A percentile compares a stretch with the other conserved stretches of the same genome.
phyloP scores from a whole-genome alignment of 2,797 vertebrate genomes.

The Lagocephalus sceleratus region DNA sequence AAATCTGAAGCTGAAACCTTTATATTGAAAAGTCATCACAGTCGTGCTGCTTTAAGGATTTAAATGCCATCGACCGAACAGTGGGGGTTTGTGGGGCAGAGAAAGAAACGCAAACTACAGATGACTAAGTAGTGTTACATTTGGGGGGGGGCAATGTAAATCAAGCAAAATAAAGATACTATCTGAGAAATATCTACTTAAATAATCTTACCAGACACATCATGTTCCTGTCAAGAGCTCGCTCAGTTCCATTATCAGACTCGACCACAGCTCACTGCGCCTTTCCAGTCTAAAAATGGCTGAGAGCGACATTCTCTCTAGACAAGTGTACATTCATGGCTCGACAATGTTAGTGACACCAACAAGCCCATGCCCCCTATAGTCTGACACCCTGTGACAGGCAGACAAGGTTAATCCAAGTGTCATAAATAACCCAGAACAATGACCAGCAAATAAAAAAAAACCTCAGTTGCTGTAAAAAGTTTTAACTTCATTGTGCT shows the following conservation, averaged over 20 bases:
- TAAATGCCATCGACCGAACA: too few relatives aligned
- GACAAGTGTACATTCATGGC: conserved; percentile 57
- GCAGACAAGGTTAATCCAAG: too few relatives aligned
- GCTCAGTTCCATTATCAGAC: conserved; percentile 62
- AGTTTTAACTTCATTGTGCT: not conserved
- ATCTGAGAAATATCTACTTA: conserved; percentile 7
- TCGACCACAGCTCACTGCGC: conserved; percentile 43
- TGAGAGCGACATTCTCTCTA: conserved; percentile 60
- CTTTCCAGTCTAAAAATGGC: conserved; percentile 68
- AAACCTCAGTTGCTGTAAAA: not conserved
- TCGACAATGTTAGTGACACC: conserved; percentile 61
- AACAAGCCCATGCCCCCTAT: conserved; percentile 52
- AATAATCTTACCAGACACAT: conserved; percentile 53
- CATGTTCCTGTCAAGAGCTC: conserved; percentile 42
- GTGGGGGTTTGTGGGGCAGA: too few relatives aligned
- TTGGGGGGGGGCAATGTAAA: not conserved
- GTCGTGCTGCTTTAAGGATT: not conserved
- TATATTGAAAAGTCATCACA: conserved; percentile 4
- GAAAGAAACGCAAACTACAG: too few relatives aligned
- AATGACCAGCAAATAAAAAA: not conserved
- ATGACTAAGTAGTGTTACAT: not conserved
- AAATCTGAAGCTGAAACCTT: conserved; percentile 23
- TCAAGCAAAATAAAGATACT: conserved; percentile 5
- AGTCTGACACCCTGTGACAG: conserved; percentile 30
- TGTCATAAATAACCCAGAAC: too few relatives aligned